Evolutionary conservation across 1,140 invertebrate species (phyloP), one percentile per base, ranked within the genome.

Genomic region (Lasioglossum baleicum): DNA sequence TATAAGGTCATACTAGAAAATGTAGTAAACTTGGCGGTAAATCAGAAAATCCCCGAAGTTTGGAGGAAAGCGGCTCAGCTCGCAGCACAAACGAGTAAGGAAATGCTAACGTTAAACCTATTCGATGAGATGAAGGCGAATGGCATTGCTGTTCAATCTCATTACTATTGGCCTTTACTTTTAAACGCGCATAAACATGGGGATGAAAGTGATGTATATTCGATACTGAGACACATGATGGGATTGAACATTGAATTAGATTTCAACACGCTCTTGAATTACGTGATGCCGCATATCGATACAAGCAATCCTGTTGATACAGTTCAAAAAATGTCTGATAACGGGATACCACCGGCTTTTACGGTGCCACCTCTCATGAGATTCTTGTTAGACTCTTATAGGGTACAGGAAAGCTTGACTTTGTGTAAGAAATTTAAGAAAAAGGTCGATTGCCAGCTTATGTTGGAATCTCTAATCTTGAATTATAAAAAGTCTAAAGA

Each of bases 141-240:
- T 17, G 90, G 91, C 0, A 81, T 93, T 35, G 89, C 92, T 0
- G 20, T 95, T 7, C 87, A 94, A 26, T 85, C 93, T 0, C 94
- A 95, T 86, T 95, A 94, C 88, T 95, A 95, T 87, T 95, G 95
- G 94, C 94, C 94, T 20, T 76, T 93, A 35, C 35, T 93, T 40
- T 3, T 90, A 8, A 64, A 81, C 20, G 71, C 80, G 10, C 71
- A 70, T 6, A 70, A 71, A 15, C 65, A 35, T 7, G 20, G 83
- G 7, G 88, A 90, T 0, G 89, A 93, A 78, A 53, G 74, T 92
- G 94, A 94, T 61, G 90, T 95, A 77, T 93, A 94, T 86, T 90
- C 93, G 35, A 90, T 93, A 0, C 53, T 95, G 20, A 81, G 91
- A 65, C 91, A 90, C 68, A 95, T 95, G 94, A 70, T 91, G 5